Conservation (phyloP, 1,140 invertebrate species). For the Lepeophtheirus salmonis region DNA sequence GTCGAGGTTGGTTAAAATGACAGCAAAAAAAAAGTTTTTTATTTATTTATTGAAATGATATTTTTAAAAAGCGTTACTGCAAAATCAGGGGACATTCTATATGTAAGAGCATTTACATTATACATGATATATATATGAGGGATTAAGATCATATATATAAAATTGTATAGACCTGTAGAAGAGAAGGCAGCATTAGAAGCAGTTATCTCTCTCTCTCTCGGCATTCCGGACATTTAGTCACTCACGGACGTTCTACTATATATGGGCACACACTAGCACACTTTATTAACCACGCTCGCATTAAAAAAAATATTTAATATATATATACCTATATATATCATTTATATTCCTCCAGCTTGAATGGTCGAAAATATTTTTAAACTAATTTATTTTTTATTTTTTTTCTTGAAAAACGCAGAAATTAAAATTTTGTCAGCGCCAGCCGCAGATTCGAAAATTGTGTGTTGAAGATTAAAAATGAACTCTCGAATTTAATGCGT, state of each 20-base stretch:
- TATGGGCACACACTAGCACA: slow-evolving; percentile 12
- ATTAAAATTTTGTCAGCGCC: background rate
- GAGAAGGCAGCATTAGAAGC: background rate
- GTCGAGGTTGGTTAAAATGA: slow-evolving; percentile 18
- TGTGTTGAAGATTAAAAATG: background rate
- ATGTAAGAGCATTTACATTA: background rate
- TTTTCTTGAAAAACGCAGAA: no score
- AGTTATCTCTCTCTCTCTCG: background rate
- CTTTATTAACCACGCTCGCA: background rate
- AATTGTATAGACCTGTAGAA: background rate
- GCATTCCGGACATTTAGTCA: slow-evolving; percentile 17
- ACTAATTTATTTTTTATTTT: background rate
- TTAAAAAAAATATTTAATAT: background rate
- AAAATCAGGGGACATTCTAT: background rate
- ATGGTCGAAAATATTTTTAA: background rate
- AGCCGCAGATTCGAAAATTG: background rate
- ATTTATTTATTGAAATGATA: background rate
- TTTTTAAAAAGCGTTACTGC: background rate
- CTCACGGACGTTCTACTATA: slow-evolving; percentile 14
- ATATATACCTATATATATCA: background rate
- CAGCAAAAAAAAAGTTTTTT: background rate
- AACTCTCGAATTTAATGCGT: no score
- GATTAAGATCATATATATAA: background rate
- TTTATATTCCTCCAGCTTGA: background rate
- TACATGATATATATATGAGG: background rate